phyloP scores from a whole-genome alignment of 2,888 invertebrate species.

The Xanthorhoe designata region DNA sequence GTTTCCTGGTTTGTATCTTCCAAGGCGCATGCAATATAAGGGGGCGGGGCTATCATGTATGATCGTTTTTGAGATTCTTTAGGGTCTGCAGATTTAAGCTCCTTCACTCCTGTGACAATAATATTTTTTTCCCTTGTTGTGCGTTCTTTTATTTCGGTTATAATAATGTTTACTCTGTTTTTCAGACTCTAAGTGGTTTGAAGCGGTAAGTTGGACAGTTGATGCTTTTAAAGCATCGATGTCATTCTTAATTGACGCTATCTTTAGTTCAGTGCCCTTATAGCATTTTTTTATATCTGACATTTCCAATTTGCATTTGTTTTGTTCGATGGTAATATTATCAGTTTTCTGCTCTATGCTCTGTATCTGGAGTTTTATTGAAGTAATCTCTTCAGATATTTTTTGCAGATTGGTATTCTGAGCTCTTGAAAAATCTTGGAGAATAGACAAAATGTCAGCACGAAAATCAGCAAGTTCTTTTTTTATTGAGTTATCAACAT shows the following conservation, averaged over 20 bases:
- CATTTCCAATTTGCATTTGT: background rate
- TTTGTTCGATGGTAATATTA: constrained; percentile 1
- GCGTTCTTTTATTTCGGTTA: too few relatives aligned
- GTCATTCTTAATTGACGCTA: too few relatives aligned
- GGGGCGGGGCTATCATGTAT: background rate
- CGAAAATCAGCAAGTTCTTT: constrained; percentile 8
- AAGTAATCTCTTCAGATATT: constrained; percentile 1
- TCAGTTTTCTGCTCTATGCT: constrained; percentile 4
- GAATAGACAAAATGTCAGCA: constrained; percentile 1
- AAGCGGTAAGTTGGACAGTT: too few relatives aligned
- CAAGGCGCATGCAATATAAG: background rate
- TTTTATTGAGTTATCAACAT: background rate
- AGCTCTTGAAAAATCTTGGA: background rate
- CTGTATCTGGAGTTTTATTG: background rate
- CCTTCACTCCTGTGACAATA: background rate
- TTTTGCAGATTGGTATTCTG: constrained; percentile 1
- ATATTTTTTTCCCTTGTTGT: background rate
- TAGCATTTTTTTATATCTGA: too few relatives aligned
- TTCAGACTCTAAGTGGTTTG: too few relatives aligned
- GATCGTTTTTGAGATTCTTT: background rate
- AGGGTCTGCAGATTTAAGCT: background rate
- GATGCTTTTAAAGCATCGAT: too few relatives aligned
- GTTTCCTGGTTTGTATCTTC: background rate
- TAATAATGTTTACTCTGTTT: too few relatives aligned
- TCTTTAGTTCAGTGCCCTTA: too few relatives aligned